A percentile compares a stretch with the other conserved stretches of the same genome.
phyloP scores from a whole-genome alignment of 2,113 vertebrate species.

The Pedionomus torquatus region DNA sequence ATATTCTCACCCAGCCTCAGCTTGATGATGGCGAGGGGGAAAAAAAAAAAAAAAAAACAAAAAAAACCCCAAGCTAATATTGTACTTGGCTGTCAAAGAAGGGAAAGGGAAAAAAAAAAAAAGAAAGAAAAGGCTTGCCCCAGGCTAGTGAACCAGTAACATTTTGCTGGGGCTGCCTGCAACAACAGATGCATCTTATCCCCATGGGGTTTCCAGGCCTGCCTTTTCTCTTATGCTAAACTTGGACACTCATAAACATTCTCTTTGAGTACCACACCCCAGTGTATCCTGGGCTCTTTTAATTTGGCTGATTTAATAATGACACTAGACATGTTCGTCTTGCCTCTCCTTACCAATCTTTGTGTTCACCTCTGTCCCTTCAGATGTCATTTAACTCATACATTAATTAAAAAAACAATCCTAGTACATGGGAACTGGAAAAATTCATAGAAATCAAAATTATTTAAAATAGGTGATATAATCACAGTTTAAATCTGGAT shows the following conservation, averaged over 20 bases:
- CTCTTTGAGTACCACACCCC: conserved; percentile 31
- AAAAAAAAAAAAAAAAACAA: background rate
- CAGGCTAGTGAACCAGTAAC: conserved; percentile 47
- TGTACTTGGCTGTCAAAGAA: conserved; percentile 46
- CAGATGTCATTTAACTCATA: background rate
- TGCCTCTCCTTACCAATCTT: background rate
- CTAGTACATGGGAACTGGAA: background rate
- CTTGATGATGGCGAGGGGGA: background rate
- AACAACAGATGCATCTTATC: conserved; percentile 46
- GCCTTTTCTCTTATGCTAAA: conserved; percentile 39
- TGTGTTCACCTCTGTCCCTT: background rate
- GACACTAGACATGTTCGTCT: background rate
- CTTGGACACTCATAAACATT: conserved; percentile 37
- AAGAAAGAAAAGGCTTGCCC: background rate
- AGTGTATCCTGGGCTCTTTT: background rate
- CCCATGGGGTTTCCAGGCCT: background rate
- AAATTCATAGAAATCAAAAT: background rate
- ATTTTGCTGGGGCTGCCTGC: conserved; percentile 40
- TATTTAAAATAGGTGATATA: background rate
- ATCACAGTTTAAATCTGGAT: background rate
- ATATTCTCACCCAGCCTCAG: conserved; percentile 51
- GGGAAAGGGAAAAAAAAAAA: background rate
- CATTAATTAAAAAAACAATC: background rate
- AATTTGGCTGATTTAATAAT: background rate
- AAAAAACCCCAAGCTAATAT: background rate